Base-by-base conservation (phyloP, 2,797 vertebrate species). In the Scolopax bukidnonensis region DNA sequence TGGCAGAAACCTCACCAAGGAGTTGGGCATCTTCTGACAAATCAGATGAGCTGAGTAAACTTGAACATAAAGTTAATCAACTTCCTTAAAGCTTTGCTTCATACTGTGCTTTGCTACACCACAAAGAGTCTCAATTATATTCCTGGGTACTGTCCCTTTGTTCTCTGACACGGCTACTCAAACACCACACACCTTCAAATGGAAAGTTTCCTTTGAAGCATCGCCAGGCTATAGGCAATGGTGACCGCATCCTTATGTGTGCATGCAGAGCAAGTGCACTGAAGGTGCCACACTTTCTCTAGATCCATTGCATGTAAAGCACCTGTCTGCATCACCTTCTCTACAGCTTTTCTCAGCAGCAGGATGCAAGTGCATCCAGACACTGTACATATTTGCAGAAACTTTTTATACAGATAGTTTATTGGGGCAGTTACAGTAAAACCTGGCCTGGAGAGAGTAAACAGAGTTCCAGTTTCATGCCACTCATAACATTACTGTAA, bases 31-130 rank as follows among this genome's bases (percentile, higher is more conserved):
- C 69, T 76, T 77, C 91, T 86, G 89, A 80, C 3, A 0, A 25
- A 47, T 28, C 3, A 18, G 87, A 43, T 87, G 53, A 89, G 41
- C 56, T 92, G 89, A 92, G 64, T 32, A 83, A 93, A 83, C 57
- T 0, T 51, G 56, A 75, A 27, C 5, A 18, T 7, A 8, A 16
- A 67, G 40, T 60, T 38, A 38, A 10, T 41, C 48, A 57, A 11
- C 74, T 95, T 95, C 84, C 87, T 75, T 48, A 51, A 63, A 74
- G 40, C 69, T 82, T 90, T 38, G 4, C 53, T 76, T 69, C 45
- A 9, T 10, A 7, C 21, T 13, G 40, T 69, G 74, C 47, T 84
- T 89, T 56, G 38, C 45, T 25, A 9, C 15, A 40, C 28, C 32
- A 9, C 10, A 21, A 60, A 28, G 41, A 65, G 32, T 8, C 81